These are phyloP conservation scores for Temnothorax nylanderi DNA, from an alignment of 1,140 invertebrate species.

Conservation along the genomic window DNA sequence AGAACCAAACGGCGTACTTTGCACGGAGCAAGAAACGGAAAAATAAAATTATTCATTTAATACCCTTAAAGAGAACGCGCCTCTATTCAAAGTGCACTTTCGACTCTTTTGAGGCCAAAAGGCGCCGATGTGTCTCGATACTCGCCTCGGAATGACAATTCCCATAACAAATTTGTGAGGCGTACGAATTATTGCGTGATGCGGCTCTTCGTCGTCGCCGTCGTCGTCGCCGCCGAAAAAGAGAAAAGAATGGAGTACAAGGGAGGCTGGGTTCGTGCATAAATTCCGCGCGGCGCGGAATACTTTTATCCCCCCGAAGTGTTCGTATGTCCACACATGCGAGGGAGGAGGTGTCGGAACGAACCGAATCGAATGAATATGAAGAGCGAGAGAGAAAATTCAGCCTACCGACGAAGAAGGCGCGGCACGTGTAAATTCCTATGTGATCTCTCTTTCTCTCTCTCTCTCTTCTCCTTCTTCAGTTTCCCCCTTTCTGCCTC, in stretches of 20 bases:
- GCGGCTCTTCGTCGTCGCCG: not conserved
- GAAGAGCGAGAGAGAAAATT: constrained; percentile 1
- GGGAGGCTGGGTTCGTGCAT: constrained; percentile 61
- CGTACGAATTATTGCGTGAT: constrained; percentile 61
- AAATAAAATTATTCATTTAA: not conserved
- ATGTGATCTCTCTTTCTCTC: constrained; percentile 72
- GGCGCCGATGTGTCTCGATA: constrained; percentile 40
- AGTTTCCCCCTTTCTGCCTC: not conserved
- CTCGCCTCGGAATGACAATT: constrained; percentile 63
- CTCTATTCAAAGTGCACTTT: not conserved
- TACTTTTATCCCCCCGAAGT: constrained; percentile 65
- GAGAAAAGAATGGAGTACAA: constrained; percentile 42
- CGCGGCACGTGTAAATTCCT: constrained; percentile 80
- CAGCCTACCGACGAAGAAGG: constrained; percentile 63
- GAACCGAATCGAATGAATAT: constrained; percentile 37
- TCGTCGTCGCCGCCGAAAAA: constrained; percentile 44
- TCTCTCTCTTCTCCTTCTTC: not conserved
- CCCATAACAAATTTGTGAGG: constrained; percentile 65
- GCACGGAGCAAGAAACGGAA: not conserved
- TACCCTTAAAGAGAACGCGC: not conserved
- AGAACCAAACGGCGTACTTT: not conserved
- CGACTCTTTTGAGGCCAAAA: not conserved
- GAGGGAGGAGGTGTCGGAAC: constrained; percentile 25
- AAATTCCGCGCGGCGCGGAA: constrained; percentile 66
- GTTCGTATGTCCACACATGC: constrained; percentile 27